Evolutionary conservation across 2,113 vertebrate genomes (phyloP), one percentile per base, ranked within the genome.

Genomic region (Strix uralensis): DNA sequence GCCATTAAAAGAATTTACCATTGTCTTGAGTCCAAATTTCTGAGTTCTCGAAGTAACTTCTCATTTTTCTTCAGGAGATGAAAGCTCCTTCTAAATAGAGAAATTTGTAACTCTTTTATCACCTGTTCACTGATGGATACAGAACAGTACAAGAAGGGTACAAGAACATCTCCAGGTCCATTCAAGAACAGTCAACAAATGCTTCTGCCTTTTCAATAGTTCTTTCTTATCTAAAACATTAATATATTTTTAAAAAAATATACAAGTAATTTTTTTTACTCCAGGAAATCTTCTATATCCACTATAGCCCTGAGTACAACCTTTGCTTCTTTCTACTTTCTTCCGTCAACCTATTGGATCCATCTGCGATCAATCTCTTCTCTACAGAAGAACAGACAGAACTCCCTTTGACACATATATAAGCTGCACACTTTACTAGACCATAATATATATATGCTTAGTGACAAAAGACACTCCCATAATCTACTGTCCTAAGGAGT

Each of bases 31-130:
- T 99, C 99, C 96, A 99, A 98, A 95, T 99, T 99, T 98, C 99
- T 99, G 97, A 99, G 98, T 97, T 99, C 99, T 97, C 99, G 98
- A 93, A 99, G 98, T 42, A 99, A 98, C 97, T 99, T 99, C 97
- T 99, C 99, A 67, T 99, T 99, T 98, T 99, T 99, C 97, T 99
- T 99, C 97, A 99, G 94, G 94, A 99, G 98, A 98, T 99, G 99
- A 98, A 99, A 99, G 97, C 98, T 99, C 92, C 98, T 99, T 98
- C 99, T 99, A 97, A 92, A 97, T 1, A 94, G 88, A 98, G 75
- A 98, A 95, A 97, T 92, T 90, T 93, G 66, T 94, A 98, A 97
- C 54, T 94, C 88, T 97, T 96, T 97, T 75, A 98, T 96, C 65
- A 97, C 40, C 44, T 96, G 51, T 93, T 92, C 54, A 97, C 72